Percentiles rank a stretch among this genome's conserved stretches.
phyloP scores from a whole-genome alignment of 2,113 vertebrate species.

The Micronycteris hirsuta region DNA sequence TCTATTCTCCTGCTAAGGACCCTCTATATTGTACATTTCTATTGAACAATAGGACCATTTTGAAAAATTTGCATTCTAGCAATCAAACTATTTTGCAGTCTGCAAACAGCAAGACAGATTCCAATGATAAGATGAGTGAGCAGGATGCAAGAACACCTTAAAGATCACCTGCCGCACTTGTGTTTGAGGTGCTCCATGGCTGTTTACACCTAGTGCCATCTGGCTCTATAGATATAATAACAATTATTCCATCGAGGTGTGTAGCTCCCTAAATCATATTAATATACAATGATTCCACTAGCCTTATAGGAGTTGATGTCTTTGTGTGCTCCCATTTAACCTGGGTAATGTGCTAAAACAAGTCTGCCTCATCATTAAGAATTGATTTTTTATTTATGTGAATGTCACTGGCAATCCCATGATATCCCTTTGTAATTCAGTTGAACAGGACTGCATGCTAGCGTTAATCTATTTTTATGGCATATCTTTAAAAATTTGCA shows the following conservation, averaged over 20 bases:
- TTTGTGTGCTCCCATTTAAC: conserved; percentile 83
- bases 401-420: conserved; percentile 76
- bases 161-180: conserved; percentile 72
- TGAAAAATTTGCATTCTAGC: background rate
- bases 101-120: conserved; percentile 32
- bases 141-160: conserved; percentile 71
- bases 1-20: background rate
- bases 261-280: conserved; percentile 83
- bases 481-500: conserved; percentile 76
- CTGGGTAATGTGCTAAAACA: conserved; percentile 79
- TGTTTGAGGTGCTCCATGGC: conserved; percentile 77
- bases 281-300: conserved; percentile 74
- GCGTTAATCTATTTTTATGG: conserved; percentile 78
- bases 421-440: conserved; percentile 78
- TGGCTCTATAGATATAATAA: conserved; percentile 85
- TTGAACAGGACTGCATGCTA: conserved; percentile 52
- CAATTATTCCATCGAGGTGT: conserved; percentile 83
- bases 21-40: background rate
- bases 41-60: background rate
- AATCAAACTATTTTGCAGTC: conserved; percentile 12
- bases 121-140: conserved; percentile 61
- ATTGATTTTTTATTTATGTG: conserved; percentile 88
- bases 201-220: conserved; percentile 85
- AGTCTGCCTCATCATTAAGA: conserved; percentile 82
- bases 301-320: conserved; percentile 77